Evolutionary conservation across 2,888 invertebrate genomes (phyloP).

Genomic region (Fragum sueziense): DNA sequence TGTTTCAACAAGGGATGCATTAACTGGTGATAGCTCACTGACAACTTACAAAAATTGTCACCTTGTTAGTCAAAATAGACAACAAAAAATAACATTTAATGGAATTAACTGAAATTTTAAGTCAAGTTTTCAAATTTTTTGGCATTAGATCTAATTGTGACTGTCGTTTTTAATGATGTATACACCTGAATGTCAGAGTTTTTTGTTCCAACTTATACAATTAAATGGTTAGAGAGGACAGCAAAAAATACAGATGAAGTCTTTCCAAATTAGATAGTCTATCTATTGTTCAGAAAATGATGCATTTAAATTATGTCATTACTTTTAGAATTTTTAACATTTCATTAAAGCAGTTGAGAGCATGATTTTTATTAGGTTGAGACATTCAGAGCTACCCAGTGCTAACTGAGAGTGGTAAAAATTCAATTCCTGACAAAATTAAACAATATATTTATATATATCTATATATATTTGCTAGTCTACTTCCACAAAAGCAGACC

Average conservation of each 20-base stretch:
- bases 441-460: no score
- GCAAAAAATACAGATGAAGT: neutral
- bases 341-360: no score
- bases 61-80: neutral
- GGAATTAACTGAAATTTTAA: neutral
- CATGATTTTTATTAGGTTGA: no score
- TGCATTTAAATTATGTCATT: no score
- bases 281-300: no score
- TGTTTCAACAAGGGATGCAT: neutral
- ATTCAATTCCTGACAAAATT: no score
- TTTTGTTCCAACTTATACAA: neutral
- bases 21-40: neutral
- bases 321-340: no score
- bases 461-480: no score
- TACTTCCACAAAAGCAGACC: no score
- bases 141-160: neutral
- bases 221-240: neutral
- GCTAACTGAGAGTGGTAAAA: no score
- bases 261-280: no score
- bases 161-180: neutral
- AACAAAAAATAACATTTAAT: neutral
- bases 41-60: constrained; percentile 2
- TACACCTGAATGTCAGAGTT: neutral
- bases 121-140: neutral
- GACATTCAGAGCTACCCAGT: no score